Evolutionary conservation across 2,888 invertebrate species (phyloP).

Genomic region (Leptinotarsa rubiginosa): DNA sequence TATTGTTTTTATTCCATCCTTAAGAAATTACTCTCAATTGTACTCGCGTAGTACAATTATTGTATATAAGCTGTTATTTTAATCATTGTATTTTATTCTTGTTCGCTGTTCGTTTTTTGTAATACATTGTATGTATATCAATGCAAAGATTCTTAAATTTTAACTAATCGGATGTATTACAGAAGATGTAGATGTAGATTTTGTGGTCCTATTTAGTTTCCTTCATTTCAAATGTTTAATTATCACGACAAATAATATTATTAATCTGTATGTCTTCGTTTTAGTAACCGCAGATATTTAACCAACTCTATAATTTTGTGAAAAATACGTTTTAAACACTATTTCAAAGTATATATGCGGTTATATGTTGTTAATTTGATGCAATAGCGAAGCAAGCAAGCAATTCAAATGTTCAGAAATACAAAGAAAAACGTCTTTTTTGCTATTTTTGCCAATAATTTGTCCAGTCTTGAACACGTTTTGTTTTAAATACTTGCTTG

Average conservation of each 20-base stretch:
- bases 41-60: constrained; percentile 44
- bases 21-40: constrained; percentile 42
- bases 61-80: constrained; percentile 49
- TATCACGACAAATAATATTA: background rate
- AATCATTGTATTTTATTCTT: constrained; percentile 48
- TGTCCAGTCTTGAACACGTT: background rate
- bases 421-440: constrained; percentile 28
- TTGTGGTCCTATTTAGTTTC: constrained; percentile 47
- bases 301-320: background rate
- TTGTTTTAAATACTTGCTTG: background rate
- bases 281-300: constrained; percentile 7
- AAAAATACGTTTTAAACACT: background rate
- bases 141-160: constrained; percentile 44
- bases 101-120: constrained; percentile 50
- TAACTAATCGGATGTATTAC: constrained; percentile 46
- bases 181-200: constrained; percentile 45
- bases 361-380: constrained; percentile 50
- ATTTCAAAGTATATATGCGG: constrained; percentile 26
- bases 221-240: constrained; percentile 24
- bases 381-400: constrained; percentile 53
- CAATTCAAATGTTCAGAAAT: constrained; percentile 41
- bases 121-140: constrained; percentile 50
- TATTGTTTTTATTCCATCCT: constrained; percentile 53
- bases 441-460: background rate
- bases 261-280: background rate